Base-by-base conservation (phyloP, 2,888 invertebrate species). In the Xestia rhomboidea region DNA sequence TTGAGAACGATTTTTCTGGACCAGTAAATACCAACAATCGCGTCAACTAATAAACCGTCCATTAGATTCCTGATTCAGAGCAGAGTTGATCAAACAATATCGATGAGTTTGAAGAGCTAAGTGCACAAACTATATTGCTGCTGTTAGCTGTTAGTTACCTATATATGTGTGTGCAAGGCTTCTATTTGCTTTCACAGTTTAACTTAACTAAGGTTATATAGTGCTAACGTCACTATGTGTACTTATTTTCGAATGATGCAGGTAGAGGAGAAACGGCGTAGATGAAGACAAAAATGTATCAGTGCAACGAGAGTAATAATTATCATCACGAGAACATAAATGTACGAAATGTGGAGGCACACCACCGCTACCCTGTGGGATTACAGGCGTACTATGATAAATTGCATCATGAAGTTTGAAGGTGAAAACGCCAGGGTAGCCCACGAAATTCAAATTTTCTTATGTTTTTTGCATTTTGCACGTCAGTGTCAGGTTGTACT, bases 81-180 rank as follows among this genome's bases (percentile, higher is more conserved):
- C 64, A 46, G 24, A 73, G 60, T 18, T 38, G 46, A 60, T 60
- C 82, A 83, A 78, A 83, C 85, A 68, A 27, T 73, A 76, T 81
- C 73, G 73, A 70, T 21, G 44, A 63, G 80, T 73, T 84, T 76
- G 75, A 51, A 8, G 64, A 79, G 24, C 44, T 24, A 57, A 51
- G 63, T 76, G 76, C 76, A 63, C 66, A 21, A 63, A 73, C 38
- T 70, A 30, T 13, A 60, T 15, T 74, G 51, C 3, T n/a, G n/a
- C n/a, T n/a, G 10, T 0, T 21, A 7, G 8, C 18, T 34, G n/a
- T 18, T 49, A 34, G 41, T 13, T 57, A 41, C 18, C 13, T 38
- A 41, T 27, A 15, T 54, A 49, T 60, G 44, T 44, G 27, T 49
- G n/a, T 41, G 54, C 34, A 84, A 74, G 81, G 62, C 63, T 79